Conservation (phyloP, 2,797 vertebrate species). For the Darevskia nairensis region DNA sequence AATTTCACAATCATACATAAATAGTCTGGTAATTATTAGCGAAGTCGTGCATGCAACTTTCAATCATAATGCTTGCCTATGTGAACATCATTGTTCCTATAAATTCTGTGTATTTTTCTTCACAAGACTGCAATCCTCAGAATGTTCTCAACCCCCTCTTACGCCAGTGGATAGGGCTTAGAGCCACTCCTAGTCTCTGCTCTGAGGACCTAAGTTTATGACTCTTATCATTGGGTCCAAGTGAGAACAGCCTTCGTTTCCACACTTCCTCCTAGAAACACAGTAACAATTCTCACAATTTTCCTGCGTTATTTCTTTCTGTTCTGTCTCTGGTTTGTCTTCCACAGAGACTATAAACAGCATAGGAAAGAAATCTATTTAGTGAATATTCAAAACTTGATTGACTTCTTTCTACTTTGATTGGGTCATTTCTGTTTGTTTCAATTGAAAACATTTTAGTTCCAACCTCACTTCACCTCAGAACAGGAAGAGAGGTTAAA, state of each 20-base stretch:
- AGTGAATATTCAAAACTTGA: not conserved
- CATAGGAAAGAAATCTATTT: conserved; percentile 12
- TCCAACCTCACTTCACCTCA: not conserved
- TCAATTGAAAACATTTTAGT: not conserved
- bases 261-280: too few species aligned
- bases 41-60: not conserved
- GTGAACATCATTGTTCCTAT: not conserved
- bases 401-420: not conserved
- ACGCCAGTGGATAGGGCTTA: too few species aligned
- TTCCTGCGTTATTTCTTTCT: too few species aligned
- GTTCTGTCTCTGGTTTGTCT: too few species aligned
- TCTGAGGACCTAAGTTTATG: too few species aligned
- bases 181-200: too few species aligned
- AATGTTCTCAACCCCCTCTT: too few species aligned
- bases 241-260: too few species aligned
- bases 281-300: too few species aligned
- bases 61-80: not conserved
- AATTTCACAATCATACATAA: not conserved
- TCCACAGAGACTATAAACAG: not conserved
- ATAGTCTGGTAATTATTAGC: not conserved
- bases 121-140: too few species aligned
- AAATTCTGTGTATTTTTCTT: not conserved
- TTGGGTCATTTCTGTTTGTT: not conserved
- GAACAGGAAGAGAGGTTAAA: not conserved
- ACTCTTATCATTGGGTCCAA: too few species aligned